Evolutionary conservation across 2,888 invertebrate species (phyloP).

Genomic region (Dasypolia templi): DNA sequence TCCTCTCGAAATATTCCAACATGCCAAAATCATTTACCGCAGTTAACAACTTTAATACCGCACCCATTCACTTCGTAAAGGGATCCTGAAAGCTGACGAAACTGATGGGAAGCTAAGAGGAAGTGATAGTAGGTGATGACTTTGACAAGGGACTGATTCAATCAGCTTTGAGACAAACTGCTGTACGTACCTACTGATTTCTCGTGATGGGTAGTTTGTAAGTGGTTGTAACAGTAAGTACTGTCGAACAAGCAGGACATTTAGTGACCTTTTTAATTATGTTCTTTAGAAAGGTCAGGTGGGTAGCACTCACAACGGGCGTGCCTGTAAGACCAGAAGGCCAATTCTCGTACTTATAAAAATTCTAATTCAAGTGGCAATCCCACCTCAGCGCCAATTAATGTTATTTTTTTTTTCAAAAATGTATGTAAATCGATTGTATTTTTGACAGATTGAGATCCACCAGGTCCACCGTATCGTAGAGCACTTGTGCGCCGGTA

Average conservation of each 20-base stretch:
- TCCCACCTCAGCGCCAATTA: no score
- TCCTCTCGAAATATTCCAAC: conserved; percentile 20
- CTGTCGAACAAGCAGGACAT: neutral
- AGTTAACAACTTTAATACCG: conserved; percentile 18
- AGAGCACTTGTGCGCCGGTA: no score
- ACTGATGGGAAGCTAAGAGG: neutral
- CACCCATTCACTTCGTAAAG: conserved; percentile 15
- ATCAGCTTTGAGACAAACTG: conserved; percentile 50
- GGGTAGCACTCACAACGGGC: neutral
- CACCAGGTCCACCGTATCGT: no score
- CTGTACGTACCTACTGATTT: conserved; percentile 37
- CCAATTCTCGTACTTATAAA: no score
- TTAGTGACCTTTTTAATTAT: neutral
- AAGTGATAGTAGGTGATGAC: conserved; percentile 45
- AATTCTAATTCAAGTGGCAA: no score
- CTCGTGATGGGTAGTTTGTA: conserved; percentile 7
- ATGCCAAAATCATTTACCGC: conserved; percentile 10
- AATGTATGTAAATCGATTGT: no score
- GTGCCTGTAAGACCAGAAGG: neutral
- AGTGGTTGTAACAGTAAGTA: neutral
- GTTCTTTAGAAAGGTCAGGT: neutral
- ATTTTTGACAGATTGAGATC: no score
- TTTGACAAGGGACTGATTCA: conserved; percentile 57
- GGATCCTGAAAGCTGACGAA: conserved; percentile 6
- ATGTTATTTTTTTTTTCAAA: no score